These are phyloP conservation scores for Psittacula derbiana DNA, from an alignment of 2,797 vertebrate species.

Conservation along the genomic window DNA sequence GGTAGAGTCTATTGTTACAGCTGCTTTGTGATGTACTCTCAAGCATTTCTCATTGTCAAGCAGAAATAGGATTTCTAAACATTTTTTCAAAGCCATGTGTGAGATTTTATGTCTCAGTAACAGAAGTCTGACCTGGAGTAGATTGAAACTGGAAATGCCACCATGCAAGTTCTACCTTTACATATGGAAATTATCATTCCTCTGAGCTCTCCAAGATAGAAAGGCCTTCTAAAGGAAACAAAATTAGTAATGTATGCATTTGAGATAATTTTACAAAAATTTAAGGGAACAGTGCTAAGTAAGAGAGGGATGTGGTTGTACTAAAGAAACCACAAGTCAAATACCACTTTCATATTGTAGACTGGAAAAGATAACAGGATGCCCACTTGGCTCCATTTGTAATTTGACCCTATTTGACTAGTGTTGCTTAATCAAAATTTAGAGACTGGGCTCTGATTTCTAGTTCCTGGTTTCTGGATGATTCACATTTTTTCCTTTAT, in stretches of 20 bases:
- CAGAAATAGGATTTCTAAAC: slow-evolving; percentile 1
- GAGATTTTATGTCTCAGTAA: not conserved
- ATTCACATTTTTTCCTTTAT: not conserved
- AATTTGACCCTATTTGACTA: not conserved
- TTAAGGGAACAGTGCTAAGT: not conserved
- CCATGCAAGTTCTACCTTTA: not conserved
- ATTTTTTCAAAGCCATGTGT: not conserved
- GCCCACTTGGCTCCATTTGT: not conserved
- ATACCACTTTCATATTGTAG: not conserved
- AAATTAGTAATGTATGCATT: not conserved
- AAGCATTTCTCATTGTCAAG: not conserved
- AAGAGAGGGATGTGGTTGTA: not conserved
- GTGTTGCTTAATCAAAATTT: not conserved
- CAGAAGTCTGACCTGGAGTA: not conserved
- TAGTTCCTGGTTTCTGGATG: not conserved
- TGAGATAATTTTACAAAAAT: not conserved
- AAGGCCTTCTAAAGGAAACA: not conserved
- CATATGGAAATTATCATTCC: not conserved
- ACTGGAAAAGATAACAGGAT: not conserved
- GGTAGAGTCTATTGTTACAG: slow-evolving; percentile 1
- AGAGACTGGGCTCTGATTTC: not conserved
- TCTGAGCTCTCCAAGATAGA: not conserved
- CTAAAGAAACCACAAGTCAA: not conserved
- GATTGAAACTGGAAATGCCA: not conserved
- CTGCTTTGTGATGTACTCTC: not conserved